Percentiles rank a stretch among this genome's conserved stretches.
These are phyloP conservation scores for Mirounga angustirostris DNA, from an alignment of 2,113 vertebrate genomes.

Conservation along the genomic window DNA sequence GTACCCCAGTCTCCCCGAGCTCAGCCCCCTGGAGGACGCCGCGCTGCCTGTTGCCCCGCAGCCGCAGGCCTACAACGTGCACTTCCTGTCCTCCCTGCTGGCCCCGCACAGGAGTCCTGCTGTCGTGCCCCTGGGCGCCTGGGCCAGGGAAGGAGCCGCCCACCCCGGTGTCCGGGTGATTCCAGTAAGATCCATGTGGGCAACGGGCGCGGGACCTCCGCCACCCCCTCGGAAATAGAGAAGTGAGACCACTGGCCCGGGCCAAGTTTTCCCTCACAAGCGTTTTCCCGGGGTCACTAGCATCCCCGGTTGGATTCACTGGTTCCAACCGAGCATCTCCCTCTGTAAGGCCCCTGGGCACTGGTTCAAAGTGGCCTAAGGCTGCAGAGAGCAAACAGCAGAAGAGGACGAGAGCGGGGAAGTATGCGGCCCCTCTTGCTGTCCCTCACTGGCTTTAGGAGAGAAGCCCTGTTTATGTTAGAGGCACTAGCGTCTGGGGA, in stretches of 20 bases:
- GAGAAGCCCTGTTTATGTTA: not conserved
- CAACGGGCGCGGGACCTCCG: accelerated
- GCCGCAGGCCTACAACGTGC: conserved; percentile 51
- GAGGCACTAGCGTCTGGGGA: not conserved
- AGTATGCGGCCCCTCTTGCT: not conserved
- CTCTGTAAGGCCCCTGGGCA: not conserved
- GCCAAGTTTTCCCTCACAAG: not conserved
- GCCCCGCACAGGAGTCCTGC: conserved; percentile 54
- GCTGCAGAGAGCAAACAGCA: not conserved
- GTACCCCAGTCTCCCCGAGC: conserved; percentile 49
- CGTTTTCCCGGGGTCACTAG: not conserved
- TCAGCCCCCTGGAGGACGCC: conserved; percentile 63
- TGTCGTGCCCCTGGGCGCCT: conserved; percentile 54
- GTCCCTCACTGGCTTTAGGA: not conserved
- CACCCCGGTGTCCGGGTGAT: conserved; percentile 73
- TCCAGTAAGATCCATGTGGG: conserved; percentile 75
- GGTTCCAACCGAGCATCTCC: not conserved
- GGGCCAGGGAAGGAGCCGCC: conserved; percentile 56
- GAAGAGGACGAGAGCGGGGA: too few species aligned
- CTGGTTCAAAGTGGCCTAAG: not conserved
- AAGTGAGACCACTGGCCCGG: accelerated
- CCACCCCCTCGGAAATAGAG: accelerated
- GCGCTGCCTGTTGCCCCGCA: not conserved
- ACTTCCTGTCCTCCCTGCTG: conserved; percentile 75
- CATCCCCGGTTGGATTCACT: not conserved